These are phyloP conservation scores for Myotis brandtii DNA, from an alignment of 2,113 vertebrate species.

Conservation along the genomic window DNA sequence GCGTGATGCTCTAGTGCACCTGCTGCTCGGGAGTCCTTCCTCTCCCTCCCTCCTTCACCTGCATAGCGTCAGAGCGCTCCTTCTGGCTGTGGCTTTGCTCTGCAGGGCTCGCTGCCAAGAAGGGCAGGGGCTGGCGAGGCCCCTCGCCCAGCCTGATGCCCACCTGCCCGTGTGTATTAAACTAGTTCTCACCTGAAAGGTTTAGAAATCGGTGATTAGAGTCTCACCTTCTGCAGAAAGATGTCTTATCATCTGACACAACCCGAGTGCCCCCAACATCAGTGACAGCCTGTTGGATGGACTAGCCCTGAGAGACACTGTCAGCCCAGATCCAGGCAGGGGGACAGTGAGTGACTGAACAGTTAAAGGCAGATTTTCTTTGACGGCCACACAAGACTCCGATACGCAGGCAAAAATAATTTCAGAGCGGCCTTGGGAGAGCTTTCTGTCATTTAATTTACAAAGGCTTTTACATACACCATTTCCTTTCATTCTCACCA, in stretches of 20 bases:
- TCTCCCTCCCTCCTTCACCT: background rate
- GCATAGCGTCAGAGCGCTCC: background rate
- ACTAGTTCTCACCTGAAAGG: background rate
- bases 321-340: background rate
- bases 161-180: background rate
- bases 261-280: background rate
- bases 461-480: background rate
- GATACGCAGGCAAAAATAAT: background rate
- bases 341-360: background rate
- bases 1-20: fast-evolving
- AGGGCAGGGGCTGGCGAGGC: background rate
- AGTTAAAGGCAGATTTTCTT: background rate
- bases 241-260: background rate
- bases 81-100: background rate
- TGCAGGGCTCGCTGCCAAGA: background rate
- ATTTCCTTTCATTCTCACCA: background rate
- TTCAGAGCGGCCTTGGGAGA: background rate
- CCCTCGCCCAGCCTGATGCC: background rate
- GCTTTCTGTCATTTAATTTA: background rate
- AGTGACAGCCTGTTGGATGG: background rate
- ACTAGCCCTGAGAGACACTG: background rate
- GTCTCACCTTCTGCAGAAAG: background rate
- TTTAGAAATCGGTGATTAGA: background rate
- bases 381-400: background rate
- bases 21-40: background rate